Evolutionary conservation across 2,888 invertebrate genomes (phyloP).

Genomic region (Eutolmus rufibarbis): DNA sequence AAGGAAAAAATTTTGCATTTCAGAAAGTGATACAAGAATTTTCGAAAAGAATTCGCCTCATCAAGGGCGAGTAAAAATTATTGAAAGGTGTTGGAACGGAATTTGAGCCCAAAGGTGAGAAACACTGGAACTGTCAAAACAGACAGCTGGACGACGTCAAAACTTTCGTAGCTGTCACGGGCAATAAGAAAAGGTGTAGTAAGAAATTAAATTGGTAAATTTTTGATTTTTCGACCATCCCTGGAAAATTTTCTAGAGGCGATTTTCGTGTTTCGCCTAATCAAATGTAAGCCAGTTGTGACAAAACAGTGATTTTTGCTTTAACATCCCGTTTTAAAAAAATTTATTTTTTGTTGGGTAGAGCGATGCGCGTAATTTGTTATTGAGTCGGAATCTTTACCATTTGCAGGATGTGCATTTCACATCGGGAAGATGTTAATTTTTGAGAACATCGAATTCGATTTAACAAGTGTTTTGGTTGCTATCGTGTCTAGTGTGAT

Average conservation of each 20-base stretch:
- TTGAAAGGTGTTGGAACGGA: no score
- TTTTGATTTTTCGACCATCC: not conserved
- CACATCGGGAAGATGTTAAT: conserved; percentile 69
- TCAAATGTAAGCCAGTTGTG: not conserved
- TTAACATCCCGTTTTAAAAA: not conserved
- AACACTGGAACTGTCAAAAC: not conserved
- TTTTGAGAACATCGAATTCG: conserved; percentile 77
- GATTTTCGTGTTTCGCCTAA: not conserved
- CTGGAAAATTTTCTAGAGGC: not conserved
- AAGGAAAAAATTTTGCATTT: not conserved
- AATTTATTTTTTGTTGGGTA: not conserved
- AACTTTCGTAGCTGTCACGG: not conserved
- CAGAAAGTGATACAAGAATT: not conserved
- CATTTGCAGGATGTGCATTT: not conserved
- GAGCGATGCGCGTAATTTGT: not conserved
- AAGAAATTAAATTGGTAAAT: not conserved
- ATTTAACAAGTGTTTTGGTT: conserved; percentile 75
- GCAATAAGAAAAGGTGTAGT: not conserved
- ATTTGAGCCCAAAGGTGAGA: not conserved
- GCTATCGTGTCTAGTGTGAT: conserved; percentile 66
- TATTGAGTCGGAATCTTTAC: not conserved
- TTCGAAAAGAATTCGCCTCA: not conserved
- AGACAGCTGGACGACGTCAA: not conserved
- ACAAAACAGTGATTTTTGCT: not conserved
- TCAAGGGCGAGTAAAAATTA: not conserved